phyloP scores from a whole-genome alignment of 1,140 invertebrate species.

The Ceratosolen solmsi region DNA sequence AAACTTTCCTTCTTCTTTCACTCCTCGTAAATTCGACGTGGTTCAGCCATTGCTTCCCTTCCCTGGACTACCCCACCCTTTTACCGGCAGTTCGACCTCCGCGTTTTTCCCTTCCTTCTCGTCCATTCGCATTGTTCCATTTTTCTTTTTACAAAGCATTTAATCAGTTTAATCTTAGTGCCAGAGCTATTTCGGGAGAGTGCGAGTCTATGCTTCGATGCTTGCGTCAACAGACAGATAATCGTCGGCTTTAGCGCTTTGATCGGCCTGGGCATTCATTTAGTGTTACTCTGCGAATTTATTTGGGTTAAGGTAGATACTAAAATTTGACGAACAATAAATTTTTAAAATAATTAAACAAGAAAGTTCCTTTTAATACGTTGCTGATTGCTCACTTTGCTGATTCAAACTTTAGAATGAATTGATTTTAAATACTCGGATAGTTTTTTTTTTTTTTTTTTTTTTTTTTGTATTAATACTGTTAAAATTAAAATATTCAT shows the following conservation, averaged over 20 bases:
- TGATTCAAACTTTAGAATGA: too few relatives aligned
- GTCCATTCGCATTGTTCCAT: not conserved
- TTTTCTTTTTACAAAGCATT: not conserved
- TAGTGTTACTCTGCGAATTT: not conserved
- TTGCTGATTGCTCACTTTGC: too few relatives aligned
- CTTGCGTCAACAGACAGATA: not conserved
- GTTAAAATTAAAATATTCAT: too few relatives aligned
- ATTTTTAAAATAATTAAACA: too few relatives aligned
- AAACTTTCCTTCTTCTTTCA: constrained; percentile 49
- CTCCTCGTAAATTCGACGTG: constrained; percentile 41
- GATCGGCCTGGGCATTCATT: not conserved
- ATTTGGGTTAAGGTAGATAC: not conserved
- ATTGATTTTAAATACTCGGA: too few relatives aligned
- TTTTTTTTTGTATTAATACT: too few relatives aligned
- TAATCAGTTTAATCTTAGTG: constrained; percentile 21
- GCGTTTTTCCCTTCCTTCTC: constrained; percentile 10
- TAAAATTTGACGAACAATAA: not conserved
- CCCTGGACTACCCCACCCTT: too few relatives aligned
- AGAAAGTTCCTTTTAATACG: too few relatives aligned
- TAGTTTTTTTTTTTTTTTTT: too few relatives aligned
- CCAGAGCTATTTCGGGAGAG: too few relatives aligned
- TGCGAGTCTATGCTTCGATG: not conserved
- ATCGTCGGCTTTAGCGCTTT: not conserved
- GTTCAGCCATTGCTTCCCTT: constrained; percentile 5
- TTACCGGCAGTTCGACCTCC: not conserved